Evolutionary conservation across 2,797 vertebrate genomes (phyloP), one percentile per base, ranked within the genome.

Genomic region (Lophotriccus pileatus): DNA sequence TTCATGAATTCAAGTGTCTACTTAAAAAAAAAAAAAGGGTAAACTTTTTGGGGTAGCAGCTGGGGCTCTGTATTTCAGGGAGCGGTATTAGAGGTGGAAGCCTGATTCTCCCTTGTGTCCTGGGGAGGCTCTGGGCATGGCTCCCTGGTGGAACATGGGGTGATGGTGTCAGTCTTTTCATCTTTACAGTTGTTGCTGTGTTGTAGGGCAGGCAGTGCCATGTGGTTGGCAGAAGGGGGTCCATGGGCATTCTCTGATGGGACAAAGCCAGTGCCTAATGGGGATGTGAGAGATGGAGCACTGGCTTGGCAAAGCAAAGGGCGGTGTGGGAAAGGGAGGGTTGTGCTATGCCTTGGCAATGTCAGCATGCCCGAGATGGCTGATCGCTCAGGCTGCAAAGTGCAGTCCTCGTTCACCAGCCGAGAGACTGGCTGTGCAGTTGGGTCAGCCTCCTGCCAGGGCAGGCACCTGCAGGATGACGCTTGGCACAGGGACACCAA

Each of bases 61-160:
- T 36, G 32, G n/a, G 49, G 17, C 34, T 84, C 37, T 5, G 0
- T 88, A 44, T 84, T 58, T 59, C n/a, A 37, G 41, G 6, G 20
- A 37, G 10, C 6, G 37, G 30, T 6, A 3, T 64, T 41, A 55
- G 12, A 8, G 21, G 18, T 80, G 36, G 53, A 55, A 80, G 23
- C 32, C 10, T 60, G 62, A 32, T 28, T 36, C 32, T 79, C 50
- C 41, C 28, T 36, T 5, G 7, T 22, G n/a, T 18, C 43, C 3
- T 0, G 0, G 44, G 53, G 14, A 62, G 56, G 43, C 37, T 83
- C 36, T 0, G 3, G 39, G 14, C 1, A 0, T 28, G 52, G 47
- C 39, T 87, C 20, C 17, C 43, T 2, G 1, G 34, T 50, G 66
- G 17, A 59, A 14, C 30, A 50, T 49, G 32, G 58, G 25, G 13